These are phyloP conservation scores for Eupithecia dodoneata DNA, from an alignment of 2,888 invertebrate genomes.

Conservation along the genomic window DNA sequence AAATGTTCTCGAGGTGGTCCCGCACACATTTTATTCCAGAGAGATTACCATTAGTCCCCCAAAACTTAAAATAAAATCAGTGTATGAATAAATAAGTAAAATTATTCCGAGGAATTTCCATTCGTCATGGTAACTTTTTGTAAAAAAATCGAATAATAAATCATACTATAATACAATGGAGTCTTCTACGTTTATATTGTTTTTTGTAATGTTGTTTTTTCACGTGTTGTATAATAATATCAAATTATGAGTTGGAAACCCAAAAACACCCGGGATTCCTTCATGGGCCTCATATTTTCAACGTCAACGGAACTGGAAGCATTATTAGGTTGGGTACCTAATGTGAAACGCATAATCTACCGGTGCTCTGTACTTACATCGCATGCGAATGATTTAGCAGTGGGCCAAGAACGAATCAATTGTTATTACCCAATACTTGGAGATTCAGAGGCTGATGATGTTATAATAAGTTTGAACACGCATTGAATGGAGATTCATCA, in stretches of 20 bases:
- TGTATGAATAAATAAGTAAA: too few relatives aligned
- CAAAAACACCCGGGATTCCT: background rate
- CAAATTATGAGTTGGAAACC: background rate
- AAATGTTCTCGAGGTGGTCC: too few relatives aligned
- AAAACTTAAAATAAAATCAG: too few relatives aligned
- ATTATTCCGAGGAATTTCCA: too few relatives aligned
- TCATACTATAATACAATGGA: too few relatives aligned
- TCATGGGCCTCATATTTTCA: background rate
- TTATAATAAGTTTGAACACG: conserved; percentile 9
- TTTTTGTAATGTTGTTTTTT: too few relatives aligned
- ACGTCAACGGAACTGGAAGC: background rate
- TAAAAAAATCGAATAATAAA: too few relatives aligned
- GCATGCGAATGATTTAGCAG: conserved; percentile 23
- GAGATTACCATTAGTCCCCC: too few relatives aligned
- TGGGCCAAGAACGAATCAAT: conserved; percentile 29
- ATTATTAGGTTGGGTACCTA: background rate
- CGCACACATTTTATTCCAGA: too few relatives aligned
- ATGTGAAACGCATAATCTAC: background rate
- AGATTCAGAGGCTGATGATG: conserved; percentile 16
- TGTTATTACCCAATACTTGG: conserved; percentile 13
- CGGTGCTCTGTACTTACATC: background rate
- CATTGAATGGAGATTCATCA: background rate
- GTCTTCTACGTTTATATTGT: too few relatives aligned
- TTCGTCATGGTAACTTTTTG: too few relatives aligned
- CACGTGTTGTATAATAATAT: too few relatives aligned